phyloP scores from a whole-genome alignment of 2,113 vertebrate genomes.

The rabbit (Oryctolagus cuniculus) region mOryCun1.1 NC_091441.1:10079001-10079500 shows the following conservation, averaged over 20 bases:
- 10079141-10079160: background rate
- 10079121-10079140: background rate
- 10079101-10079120: background rate
- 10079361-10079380: background rate
- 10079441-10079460: background rate
- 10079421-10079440: background rate
- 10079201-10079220: background rate
- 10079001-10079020: background rate
- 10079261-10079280: background rate
- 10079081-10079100: conserved; percentile 22
- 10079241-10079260: background rate
- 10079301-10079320: background rate
- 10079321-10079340: background rate
- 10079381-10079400: no score
- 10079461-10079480: background rate
- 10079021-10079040: background rate
- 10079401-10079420: background rate
- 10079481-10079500: background rate
- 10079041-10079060: background rate
- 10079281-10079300: background rate
- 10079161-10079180: background rate
- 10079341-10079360: background rate
- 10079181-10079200: background rate
- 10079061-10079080: background rate
- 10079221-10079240: background rate